phyloP scores from a whole-genome alignment of 2,888 invertebrate genomes.

The Sialis fuliginosa region DNA sequence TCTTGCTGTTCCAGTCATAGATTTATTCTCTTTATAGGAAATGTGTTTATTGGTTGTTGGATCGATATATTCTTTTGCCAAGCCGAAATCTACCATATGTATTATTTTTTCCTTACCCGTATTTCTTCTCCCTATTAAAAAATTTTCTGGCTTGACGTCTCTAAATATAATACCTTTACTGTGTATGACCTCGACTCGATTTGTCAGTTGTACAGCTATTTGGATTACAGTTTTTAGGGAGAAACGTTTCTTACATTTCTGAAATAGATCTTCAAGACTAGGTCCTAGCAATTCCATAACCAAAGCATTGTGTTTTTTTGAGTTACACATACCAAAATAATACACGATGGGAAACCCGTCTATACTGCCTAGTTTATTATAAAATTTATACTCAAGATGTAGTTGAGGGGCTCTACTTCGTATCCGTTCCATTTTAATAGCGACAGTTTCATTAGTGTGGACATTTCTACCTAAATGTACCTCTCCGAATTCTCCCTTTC shows the following conservation, averaged over 20 bases:
- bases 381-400: background rate
- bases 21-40: conserved; percentile 99
- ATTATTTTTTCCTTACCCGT: conserved; percentile 96
- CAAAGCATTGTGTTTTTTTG: conserved; percentile 95
- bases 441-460: background rate
- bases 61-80: conserved; percentile 99
- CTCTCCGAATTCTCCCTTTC: background rate
- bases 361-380: conserved; percentile 20
- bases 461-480: background rate
- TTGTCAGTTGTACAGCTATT: conserved; percentile 95
- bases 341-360: conserved; percentile 99
- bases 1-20: conserved; percentile 97
- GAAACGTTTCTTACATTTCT: conserved; percentile 91
- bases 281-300: conserved; percentile 98
- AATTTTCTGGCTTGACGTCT: conserved; percentile 99
- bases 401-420: background rate
- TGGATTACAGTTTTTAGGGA: conserved; percentile 94
- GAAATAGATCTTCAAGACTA: conserved; percentile 68
- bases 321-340: conserved; percentile 90
- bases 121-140: conserved; percentile 94
- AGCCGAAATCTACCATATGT: conserved; percentile 97
- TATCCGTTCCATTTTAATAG: background rate
- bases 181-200: conserved; percentile 99
- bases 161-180: conserved; percentile 97
- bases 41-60: conserved; percentile 99